Percentiles rank a stretch among this genome's conserved stretches.
These are phyloP conservation scores for Blastobasis lacticolella DNA, from an alignment of 2,888 invertebrate species.

Conservation along the genomic window DNA sequence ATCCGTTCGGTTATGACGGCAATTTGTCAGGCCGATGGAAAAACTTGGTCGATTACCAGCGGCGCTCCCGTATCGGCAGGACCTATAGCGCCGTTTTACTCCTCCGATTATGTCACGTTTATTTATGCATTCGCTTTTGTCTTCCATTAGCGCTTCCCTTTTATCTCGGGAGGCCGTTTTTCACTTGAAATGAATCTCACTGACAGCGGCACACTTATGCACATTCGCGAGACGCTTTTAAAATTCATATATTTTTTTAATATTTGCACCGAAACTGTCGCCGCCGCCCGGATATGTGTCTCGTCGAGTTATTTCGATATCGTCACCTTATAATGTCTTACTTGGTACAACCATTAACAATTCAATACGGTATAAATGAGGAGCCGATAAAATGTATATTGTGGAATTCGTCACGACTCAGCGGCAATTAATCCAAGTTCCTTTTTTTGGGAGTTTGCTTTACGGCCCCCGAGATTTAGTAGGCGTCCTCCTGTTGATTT, in stretches of 20 bases:
- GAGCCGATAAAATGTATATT: slow-evolving; percentile 69
- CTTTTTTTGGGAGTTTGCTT: slow-evolving; percentile 53
- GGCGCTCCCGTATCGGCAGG: slow-evolving; percentile 29
- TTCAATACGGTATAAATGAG: slow-evolving; percentile 67
- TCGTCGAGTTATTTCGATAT: slow-evolving; percentile 53
- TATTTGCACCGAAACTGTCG: slow-evolving; percentile 29
- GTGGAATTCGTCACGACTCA: slow-evolving; percentile 57
- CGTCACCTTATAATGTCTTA: slow-evolving; percentile 59
- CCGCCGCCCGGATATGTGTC: slow-evolving; percentile 41
- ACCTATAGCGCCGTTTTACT: slow-evolving; percentile 43
- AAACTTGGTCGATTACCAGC: slow-evolving; percentile 69
- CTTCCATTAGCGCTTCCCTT: slow-evolving; percentile 61
- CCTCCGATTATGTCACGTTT: slow-evolving; percentile 60
- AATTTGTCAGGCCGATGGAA: slow-evolving; percentile 71
- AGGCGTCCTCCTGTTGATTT: slow-evolving; percentile 54
- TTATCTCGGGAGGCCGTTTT: slow-evolving; percentile 42
- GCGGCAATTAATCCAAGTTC: slow-evolving; percentile 57
- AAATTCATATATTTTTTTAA: slow-evolving; percentile 31
- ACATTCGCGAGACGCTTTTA: slow-evolving; percentile 38
- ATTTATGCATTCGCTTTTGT: slow-evolving; percentile 68
- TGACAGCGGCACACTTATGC: slow-evolving; percentile 30
- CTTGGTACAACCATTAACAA: slow-evolving; percentile 60
- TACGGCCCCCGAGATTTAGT: slow-evolving; percentile 58
- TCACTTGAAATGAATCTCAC: slow-evolving; percentile 46
- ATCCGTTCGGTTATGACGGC: slow-evolving; percentile 72